Conservation (phyloP, 2,797 vertebrate species). For the Microcaecilia unicolor region DNA sequence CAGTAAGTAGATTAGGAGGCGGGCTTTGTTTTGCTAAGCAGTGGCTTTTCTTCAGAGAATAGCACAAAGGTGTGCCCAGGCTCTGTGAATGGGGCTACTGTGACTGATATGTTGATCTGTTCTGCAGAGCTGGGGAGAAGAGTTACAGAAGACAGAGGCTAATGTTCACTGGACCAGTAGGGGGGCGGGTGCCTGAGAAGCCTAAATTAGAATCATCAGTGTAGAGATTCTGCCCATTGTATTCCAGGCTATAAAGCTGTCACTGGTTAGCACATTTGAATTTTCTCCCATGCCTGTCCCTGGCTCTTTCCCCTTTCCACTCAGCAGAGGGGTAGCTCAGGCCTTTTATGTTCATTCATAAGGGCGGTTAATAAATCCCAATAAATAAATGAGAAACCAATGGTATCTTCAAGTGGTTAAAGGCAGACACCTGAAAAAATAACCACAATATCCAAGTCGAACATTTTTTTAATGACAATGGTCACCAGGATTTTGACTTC, state of each 20-base stretch:
- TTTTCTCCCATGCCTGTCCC: constrained; percentile 22
- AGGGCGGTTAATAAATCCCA: constrained; percentile 18
- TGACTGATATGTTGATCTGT: constrained; percentile 17
- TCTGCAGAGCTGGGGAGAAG: constrained; percentile 6
- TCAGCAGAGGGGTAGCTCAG: constrained; percentile 18
- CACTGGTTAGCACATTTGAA: constrained; percentile 28
- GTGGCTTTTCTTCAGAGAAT: constrained; percentile 19
- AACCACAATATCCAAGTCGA: no score
- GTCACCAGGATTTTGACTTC: no score
- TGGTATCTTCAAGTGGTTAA: no score
- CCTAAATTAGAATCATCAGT: constrained; percentile 31
- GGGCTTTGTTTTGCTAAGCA: constrained; percentile 44
- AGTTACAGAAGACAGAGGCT: constrained; percentile 9
- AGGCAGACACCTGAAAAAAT: no score
- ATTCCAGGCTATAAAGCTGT: constrained; percentile 49
- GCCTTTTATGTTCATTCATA: constrained; percentile 36
- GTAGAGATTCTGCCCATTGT: constrained; percentile 44
- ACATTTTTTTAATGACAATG: no score
- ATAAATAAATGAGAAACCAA: no score
- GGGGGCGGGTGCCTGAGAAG: constrained; percentile 21
- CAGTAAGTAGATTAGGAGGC: constrained; percentile 46
- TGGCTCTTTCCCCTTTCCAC: no score
- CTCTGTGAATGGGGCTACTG: constrained; percentile 19
- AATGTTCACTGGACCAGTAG: constrained; percentile 9
- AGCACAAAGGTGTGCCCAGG: constrained; percentile 34